A percentile compares a stretch with the other conserved stretches of the same genome.
Conservation (phyloP, 1,140 invertebrate genomes). For the Aporrectodea caliginosa region DNA sequence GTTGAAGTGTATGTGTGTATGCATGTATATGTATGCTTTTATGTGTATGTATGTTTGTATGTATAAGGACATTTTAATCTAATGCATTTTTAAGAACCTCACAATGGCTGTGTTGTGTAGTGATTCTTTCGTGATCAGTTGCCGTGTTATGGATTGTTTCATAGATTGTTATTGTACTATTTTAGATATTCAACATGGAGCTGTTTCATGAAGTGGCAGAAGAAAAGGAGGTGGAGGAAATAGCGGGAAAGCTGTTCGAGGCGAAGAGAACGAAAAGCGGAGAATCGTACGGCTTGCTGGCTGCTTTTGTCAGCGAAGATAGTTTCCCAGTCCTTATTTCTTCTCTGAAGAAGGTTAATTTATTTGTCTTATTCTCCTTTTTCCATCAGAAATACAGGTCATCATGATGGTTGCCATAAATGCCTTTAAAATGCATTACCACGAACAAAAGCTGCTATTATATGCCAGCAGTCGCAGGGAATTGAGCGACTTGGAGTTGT, state of each 20-base stretch:
- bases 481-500: too few relatives aligned
- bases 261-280: slow-evolving; percentile 71
- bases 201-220: slow-evolving; percentile 81
- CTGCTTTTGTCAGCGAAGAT: slow-evolving; percentile 71
- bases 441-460: too few relatives aligned
- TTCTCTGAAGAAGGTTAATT: slow-evolving; percentile 73
- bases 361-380: not conserved
- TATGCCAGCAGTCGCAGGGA: too few relatives aligned
- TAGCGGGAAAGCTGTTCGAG: slow-evolving; percentile 68
- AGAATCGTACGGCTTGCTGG: slow-evolving; percentile 76
- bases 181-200: slow-evolving; percentile 74
- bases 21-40: too few relatives aligned
- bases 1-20: too few relatives aligned
- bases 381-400: not conserved
- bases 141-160: not conserved
- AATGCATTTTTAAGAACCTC: too few relatives aligned
- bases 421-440: too few relatives aligned
- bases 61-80: too few relatives aligned
- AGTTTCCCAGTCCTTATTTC: slow-evolving; percentile 72
- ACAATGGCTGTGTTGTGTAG: not conserved
- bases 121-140: not conserved
- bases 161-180: slow-evolving; percentile 29
- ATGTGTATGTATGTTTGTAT: too few relatives aligned
- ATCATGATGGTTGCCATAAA: not conserved
- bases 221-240: slow-evolving; percentile 84